A percentile compares a stretch with the other conserved stretches of the same genome.
Evolutionary conservation across 2,888 invertebrate species (phyloP).

Genomic region (Drosophila fungiperda): DNA sequence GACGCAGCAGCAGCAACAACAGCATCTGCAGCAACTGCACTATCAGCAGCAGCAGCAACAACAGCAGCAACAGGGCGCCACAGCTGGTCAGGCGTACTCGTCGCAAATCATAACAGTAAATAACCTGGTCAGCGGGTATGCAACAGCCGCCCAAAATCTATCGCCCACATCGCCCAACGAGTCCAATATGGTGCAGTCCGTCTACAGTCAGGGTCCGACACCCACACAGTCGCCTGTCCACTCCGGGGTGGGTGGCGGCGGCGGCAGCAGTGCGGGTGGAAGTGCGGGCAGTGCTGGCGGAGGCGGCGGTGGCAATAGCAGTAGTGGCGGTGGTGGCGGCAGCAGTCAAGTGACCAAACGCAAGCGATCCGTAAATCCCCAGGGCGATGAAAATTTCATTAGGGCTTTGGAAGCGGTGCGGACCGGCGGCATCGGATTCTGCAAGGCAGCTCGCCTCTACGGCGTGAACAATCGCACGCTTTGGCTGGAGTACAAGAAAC

Average conservation of each 20-base stretch:
- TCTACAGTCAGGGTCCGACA: conserved; percentile 85
- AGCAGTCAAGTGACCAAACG: conserved; percentile 86
- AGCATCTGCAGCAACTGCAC: conserved; percentile 70
- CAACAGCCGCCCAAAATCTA: conserved; percentile 86
- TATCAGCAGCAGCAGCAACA: conserved; percentile 76
- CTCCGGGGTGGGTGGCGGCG: conserved; percentile 82
- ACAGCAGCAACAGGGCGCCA: conserved; percentile 75
- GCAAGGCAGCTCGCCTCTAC: conserved; percentile 93
- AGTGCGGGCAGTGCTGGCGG: conserved; percentile 75
- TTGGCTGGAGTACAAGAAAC: conserved; percentile 94
- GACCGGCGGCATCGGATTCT: conserved; percentile 93
- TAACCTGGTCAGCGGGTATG: conserved; percentile 86
- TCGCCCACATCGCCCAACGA: conserved; percentile 87
- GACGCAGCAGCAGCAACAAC: conserved; percentile 74
- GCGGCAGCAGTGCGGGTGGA: conserved; percentile 66
- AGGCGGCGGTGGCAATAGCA: conserved; percentile 55
- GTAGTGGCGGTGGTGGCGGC: conserved; percentile 47
- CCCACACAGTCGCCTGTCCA: conserved; percentile 85
- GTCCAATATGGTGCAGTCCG: conserved; percentile 86
- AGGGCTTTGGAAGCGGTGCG: conserved; percentile 92
- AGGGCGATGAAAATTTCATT: conserved; percentile 93
- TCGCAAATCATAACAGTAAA: conserved; percentile 85
- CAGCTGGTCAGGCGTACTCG: conserved; percentile 82
- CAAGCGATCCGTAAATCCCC: conserved; percentile 91
- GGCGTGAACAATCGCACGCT: conserved; percentile 94